Evolutionary conservation across 92 coral and sea anemone species (phyloP), one percentile per base, ranked within the genome.

Genomic region (Umimayanthus chanpuru): DNA sequence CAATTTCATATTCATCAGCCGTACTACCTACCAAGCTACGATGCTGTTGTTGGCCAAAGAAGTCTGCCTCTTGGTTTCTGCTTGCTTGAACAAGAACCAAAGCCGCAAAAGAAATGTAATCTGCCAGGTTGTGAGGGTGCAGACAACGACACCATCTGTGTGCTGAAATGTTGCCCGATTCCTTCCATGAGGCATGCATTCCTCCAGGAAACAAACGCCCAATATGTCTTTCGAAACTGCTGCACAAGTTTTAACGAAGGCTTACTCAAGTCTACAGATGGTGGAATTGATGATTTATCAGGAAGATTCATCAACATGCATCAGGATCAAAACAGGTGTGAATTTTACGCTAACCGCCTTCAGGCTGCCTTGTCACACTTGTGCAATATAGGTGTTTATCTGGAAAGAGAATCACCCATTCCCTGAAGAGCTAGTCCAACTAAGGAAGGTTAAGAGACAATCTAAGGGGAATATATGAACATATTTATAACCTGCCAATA

Each of bases 21-120:
- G n/a, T n/a, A n/a, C n/a, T n/a, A n/a, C 73, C 77, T 88, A 21
- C 93, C 93, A 66, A 77, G 81, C 43, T 79, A 75, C 43, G 92
- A 81, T 41, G 90, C 88, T 10, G 86, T 88, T 26, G 89, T 89
- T 56, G 94, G 89, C 56, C 94, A 89, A 58, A n/a, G 92, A 49
- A 71, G 90, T 41, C 56, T 92, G 56, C 92, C 94, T n/a, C 81
- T 92, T 38, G 90, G 93, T 14, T 91, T 76, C 79, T 68, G 85
- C 9, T 91, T 89, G 93, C 39, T 29, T 2, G 81, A 72, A 7
- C 16, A 43, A 10, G 76, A 32, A 50, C 93, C 93, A 55, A 85
- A 84, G 36, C 93, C 75, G 11, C 28, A 28, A n/a, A 77, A 40
- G 67, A 71, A 32, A 11, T 92, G 94, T 74, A 82, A 89, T 64